Percentiles rank a stretch among this genome's conserved stretches.
These are phyloP conservation scores for Crax fasciolata DNA, from an alignment of 2,797 vertebrate species.

Conservation along the genomic window DNA sequence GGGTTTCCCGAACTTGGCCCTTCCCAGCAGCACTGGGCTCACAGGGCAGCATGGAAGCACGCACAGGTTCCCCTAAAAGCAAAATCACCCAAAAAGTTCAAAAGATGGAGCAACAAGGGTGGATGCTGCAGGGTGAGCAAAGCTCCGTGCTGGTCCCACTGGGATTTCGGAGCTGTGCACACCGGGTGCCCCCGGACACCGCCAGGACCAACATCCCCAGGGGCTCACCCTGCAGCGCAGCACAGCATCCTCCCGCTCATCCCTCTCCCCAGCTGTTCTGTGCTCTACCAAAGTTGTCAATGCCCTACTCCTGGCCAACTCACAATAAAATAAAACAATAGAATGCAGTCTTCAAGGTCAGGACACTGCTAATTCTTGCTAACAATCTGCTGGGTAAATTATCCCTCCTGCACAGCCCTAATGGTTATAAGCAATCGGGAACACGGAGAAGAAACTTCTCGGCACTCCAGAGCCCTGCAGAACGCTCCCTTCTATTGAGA, in stretches of 20 bases:
- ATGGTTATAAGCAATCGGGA: neutral
- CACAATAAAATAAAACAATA: rapidly evolving
- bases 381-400: constrained; percentile 10
- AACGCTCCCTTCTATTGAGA: neutral
- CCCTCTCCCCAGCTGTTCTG: neutral
- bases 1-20: neutral
- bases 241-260: neutral
- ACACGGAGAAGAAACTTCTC: neutral
- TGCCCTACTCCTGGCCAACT: neutral
- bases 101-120: neutral
- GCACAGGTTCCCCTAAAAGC: neutral
- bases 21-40: neutral
- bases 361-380: neutral
- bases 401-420: neutral
- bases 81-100: neutral
- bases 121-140: neutral
- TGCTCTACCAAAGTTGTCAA: neutral
- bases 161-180: neutral
- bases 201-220: neutral
- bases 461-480: neutral
- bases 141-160: rapidly evolving
- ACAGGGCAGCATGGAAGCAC: neutral
- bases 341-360: too few relatives aligned
- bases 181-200: neutral
- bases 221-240: neutral